Evolutionary conservation across 2,797 vertebrate species (phyloP).

Genomic region (Smutsia gigantea): DNA sequence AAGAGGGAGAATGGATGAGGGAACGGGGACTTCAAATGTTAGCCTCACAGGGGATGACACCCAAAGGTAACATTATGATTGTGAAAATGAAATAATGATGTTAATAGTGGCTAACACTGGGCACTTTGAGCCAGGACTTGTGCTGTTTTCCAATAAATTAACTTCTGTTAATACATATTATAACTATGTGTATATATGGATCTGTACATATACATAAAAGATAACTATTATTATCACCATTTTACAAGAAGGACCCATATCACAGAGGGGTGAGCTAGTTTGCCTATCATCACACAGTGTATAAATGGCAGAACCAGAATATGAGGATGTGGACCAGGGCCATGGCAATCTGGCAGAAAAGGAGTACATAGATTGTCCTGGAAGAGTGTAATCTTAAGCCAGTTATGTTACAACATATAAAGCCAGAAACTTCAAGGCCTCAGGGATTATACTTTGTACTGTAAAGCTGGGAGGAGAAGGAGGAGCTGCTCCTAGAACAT

Average conservation of each 20-base stretch:
- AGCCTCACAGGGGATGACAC: neutral
- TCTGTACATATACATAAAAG: neutral
- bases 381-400: neutral
- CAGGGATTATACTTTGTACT: neutral
- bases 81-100: neutral
- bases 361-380: neutral
- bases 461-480: neutral
- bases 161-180: neutral
- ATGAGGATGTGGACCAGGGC: neutral
- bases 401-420: neutral
- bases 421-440: neutral
- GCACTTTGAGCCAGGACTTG: neutral
- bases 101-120: neutral
- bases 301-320: neutral
- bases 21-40: neutral
- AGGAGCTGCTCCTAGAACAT: neutral
- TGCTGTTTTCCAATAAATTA: neutral
- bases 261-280: neutral
- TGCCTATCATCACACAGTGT: neutral
- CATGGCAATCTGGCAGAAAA: neutral
- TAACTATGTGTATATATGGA: neutral
- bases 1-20: neutral
- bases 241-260: neutral
- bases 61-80: neutral
- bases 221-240: neutral